phyloP scores from a whole-genome alignment of 2,888 invertebrate species.

The Dasypogon diadema region DNA sequence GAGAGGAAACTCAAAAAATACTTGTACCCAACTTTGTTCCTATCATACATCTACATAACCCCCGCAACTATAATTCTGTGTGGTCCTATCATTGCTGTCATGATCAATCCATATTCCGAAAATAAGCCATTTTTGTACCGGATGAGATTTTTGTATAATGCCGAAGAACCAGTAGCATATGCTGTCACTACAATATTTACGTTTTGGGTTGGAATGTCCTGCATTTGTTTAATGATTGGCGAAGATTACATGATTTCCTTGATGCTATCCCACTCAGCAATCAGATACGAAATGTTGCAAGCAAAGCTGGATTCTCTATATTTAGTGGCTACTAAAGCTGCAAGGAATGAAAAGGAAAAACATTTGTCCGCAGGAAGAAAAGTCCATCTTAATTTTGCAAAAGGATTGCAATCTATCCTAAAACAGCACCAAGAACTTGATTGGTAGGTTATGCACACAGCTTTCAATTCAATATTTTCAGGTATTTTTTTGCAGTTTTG shows the following conservation, averaged over 20 bases:
- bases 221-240: slow-evolving; percentile 31
- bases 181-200: slow-evolving; percentile 37
- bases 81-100: slow-evolving; percentile 35
- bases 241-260: slow-evolving; percentile 45
- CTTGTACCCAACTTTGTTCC: slow-evolving; percentile 9
- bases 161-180: slow-evolving; percentile 48
- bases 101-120: slow-evolving; percentile 29
- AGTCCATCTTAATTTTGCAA: neutral
- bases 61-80: slow-evolving; percentile 21
- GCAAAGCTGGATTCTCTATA: slow-evolving; percentile 26
- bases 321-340: neutral
- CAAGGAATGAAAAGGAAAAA: neutral
- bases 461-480: neutral
- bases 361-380: neutral
- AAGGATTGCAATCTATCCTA: neutral
- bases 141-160: slow-evolving; percentile 49
- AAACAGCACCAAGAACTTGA: slow-evolving; percentile 21
- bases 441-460: neutral
- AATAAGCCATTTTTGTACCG: slow-evolving; percentile 50
- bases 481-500: slow-evolving; percentile 34
- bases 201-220: slow-evolving; percentile 45
- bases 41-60: slow-evolving; percentile 28
- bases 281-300: slow-evolving; percentile 39
- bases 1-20: slow-evolving; percentile 18
- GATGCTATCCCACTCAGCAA: slow-evolving; percentile 33